Percentiles rank a stretch among this genome's conserved stretches.
These are phyloP conservation scores for Drosophila sordidapex DNA, from an alignment of 2,888 invertebrate species.

Conservation along the genomic window DNA sequence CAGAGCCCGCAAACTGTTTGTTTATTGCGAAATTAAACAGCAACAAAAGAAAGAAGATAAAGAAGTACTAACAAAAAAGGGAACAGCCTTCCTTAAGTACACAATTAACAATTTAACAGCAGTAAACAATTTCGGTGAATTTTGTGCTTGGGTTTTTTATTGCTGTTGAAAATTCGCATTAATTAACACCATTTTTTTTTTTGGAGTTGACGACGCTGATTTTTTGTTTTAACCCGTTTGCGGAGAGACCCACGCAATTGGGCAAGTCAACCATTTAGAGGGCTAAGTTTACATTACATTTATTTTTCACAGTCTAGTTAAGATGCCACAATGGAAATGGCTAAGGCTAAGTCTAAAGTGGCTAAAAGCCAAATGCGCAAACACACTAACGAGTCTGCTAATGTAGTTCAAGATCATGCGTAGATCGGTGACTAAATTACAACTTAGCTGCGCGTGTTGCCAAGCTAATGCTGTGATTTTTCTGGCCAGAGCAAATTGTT, in stretches of 20 bases:
- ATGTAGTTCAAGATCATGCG: constrained; percentile 74
- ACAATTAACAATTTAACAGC: constrained; percentile 51
- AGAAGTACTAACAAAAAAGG: not conserved
- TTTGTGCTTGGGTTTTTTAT: not conserved
- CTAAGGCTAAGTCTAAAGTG: constrained; percentile 33
- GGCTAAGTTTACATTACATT: constrained; percentile 67
- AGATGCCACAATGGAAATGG: constrained; percentile 42
- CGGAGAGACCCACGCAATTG: constrained; percentile 56
- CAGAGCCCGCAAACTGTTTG: constrained; percentile 63
- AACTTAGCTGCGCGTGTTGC: not conserved
- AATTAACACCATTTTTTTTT: constrained; percentile 68
- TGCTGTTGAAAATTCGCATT: constrained; percentile 56
- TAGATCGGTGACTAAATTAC: constrained; percentile 40
- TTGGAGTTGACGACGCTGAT: constrained; percentile 12
- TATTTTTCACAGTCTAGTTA: constrained; percentile 76
- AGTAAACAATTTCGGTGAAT: constrained; percentile 36
- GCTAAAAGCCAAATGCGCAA: constrained; percentile 36
- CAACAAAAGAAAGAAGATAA: constrained; percentile 19
- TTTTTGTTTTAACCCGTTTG: constrained; percentile 58
- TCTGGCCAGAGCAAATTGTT: constrained; percentile 35
- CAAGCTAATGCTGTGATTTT: constrained; percentile 4
- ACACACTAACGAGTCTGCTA: constrained; percentile 25
- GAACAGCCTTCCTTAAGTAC: constrained; percentile 37
- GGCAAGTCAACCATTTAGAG: constrained; percentile 29
- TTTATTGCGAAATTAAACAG: constrained; percentile 67